Evolutionary conservation across 2,113 vertebrate genomes (phyloP), one percentile per base, ranked within the genome.

Genomic region (Pongo abelii): DNA sequence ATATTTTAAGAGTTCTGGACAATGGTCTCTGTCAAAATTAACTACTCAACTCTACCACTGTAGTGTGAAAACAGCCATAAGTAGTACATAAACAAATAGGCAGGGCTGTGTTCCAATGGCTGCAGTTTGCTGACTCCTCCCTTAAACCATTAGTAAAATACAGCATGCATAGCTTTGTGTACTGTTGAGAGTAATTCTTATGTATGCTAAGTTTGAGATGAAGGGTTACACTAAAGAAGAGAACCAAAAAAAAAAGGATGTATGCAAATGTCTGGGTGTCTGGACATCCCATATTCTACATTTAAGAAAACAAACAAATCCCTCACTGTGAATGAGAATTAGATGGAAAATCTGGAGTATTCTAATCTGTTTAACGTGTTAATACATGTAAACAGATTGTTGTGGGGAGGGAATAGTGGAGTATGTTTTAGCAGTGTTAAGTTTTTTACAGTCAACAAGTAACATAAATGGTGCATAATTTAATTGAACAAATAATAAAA

Each of bases 301-400:
- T 80, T 91, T 87, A 43, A 87, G 55, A 93, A 91, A 93, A 95
- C 48, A 40, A 69, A 77, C 50, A 97, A 84, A 94, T 84, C 35
- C 27, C 38, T 92, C 30, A 77, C 20, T 64, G 16, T 57, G 17
- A 89, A 43, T 88, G 46, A 75, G 32, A 5, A 92, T 46, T 46
- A 83, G n/a, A 48, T n/a, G 38, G 43, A 50, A 57, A 93, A 81
- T 52, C 52, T 61, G 17, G 35, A 92, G 55, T 79, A 75, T n/a
- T 70, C 13, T 18, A 8, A 72, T 78, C 61, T 81, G 55, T 84
- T 86, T 92, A 78, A 69, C 32, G 59, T 78, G 40, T 78, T 92
- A 79, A 59, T n/a, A 83, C 4, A 18, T 38, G 27, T 32, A 61
- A 83, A 84, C n/a, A 74, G 35, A 83, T 2, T 78, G 27, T 30